Conservation (phyloP, 23 tunicate species). For the Phallusia fumigata region DNA sequence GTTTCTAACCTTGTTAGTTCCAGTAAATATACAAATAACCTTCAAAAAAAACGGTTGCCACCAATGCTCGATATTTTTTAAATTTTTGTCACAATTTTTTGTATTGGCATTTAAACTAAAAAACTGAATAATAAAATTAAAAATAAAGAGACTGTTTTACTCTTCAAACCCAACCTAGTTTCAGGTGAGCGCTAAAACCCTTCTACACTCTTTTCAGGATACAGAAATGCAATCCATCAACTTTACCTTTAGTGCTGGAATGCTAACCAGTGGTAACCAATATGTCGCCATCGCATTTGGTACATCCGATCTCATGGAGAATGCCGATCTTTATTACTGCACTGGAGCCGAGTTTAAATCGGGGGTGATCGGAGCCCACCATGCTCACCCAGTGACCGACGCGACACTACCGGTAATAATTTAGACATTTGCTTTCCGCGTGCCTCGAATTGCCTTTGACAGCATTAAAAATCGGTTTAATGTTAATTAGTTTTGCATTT, state of each 20-base stretch:
- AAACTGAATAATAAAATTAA: too few species aligned
- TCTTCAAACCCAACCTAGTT: too few species aligned
- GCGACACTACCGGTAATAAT: constrained; percentile 22
- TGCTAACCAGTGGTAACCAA: constrained; percentile 30
- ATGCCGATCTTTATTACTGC: constrained; percentile 70
- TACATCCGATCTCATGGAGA: constrained; percentile 31
- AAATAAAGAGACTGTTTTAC: too few species aligned
- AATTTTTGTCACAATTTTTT: too few species aligned
- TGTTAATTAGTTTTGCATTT: too few species aligned
- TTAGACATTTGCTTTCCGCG: background rate
- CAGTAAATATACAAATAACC: background rate
- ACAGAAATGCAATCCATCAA: background rate
- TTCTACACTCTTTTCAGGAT: background rate
- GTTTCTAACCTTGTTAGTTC: background rate
- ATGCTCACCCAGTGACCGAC: constrained; percentile 22
- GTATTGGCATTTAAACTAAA: too few species aligned
- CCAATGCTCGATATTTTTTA: too few species aligned
- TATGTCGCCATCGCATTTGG: constrained; percentile 67
- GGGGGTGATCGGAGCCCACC: constrained; percentile 36
- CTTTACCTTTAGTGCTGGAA: constrained; percentile 50
- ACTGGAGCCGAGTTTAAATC: constrained; percentile 47
- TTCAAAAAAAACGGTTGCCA: background rate
- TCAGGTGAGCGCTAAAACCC: too few species aligned
- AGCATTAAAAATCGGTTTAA: too few species aligned
- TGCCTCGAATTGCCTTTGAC: too few species aligned